Evolutionary conservation across 2,888 invertebrate species (phyloP), one percentile per base, ranked within the genome.

Genomic region (Lasius fuliginosus): DNA sequence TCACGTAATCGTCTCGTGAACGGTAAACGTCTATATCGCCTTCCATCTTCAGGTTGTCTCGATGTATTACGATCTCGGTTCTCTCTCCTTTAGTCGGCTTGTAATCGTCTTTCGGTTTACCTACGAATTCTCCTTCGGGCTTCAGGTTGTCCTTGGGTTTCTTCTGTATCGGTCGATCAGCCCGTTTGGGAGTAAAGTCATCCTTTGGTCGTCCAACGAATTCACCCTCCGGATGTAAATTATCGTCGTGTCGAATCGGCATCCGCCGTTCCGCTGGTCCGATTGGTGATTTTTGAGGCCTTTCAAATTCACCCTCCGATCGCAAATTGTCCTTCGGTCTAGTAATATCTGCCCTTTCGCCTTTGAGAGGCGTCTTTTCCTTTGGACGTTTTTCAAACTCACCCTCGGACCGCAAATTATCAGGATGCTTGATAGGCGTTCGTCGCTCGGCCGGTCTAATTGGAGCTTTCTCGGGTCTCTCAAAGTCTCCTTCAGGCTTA

Each of bases 1-100:
- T 95, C 79, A 95, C 96, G 88, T 96, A 96, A 91, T 96, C 96
- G 90, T 96, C 96, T 85, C 96, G 95, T 60, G 96, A 95, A 69
- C 96, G 95, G 90, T 94, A 95, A 40, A 94, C 91, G 87, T 96
- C 95, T 81, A 96, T 96, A 68, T 95, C 96, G 15, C 97, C 97
- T 93, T 97, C 97, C 96, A 97, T 96, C 93, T 95, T 96, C 5
- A 97, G 95, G 92, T 97, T 97, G 92, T 97, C 97, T 92, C 96
- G 96, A 88, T 96, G 97, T 91, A 95, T 96, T 0, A 97, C 95
- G n/a, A 97, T 94, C 87, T 96, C 96, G 0, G 96, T 96, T 79
- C 97, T 95, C 92, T 97, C 97, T 33, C 96, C 96, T 84, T 95
- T 95, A 40, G 92, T 92, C 6, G 93, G 89, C 75, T 89, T 90